These are phyloP conservation scores for Amiota mariae DNA, from an alignment of 2,888 invertebrate genomes.

Conservation along the genomic window DNA sequence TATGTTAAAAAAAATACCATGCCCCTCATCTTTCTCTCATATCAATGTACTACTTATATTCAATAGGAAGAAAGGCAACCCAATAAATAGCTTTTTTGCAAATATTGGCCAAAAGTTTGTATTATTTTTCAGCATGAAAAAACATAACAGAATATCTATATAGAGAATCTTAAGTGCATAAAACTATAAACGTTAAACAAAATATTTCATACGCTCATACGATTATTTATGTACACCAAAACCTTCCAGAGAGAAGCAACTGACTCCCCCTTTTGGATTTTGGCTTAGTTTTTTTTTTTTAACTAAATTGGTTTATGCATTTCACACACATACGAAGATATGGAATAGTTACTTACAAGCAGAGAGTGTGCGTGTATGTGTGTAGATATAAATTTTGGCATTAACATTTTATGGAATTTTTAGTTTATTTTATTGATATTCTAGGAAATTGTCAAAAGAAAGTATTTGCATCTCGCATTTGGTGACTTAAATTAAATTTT, in stretches of 20 bases:
- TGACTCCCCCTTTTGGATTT: too few relatives aligned
- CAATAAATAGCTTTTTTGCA: constrained; percentile 68
- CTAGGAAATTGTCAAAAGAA: too few relatives aligned
- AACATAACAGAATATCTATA: constrained; percentile 47
- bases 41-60: too few relatives aligned
- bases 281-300: constrained; percentile 44
- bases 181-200: constrained; percentile 67
- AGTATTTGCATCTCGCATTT: too few relatives aligned
- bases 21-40: too few relatives aligned
- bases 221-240: constrained; percentile 22
- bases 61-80: constrained; percentile 38
- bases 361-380: too few relatives aligned
- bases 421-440: not conserved
- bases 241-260: too few relatives aligned
- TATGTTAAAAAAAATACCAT: too few relatives aligned
- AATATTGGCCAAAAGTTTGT: constrained; percentile 62
- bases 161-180: constrained; percentile 63
- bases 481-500: not conserved
- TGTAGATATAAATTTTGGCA: too few relatives aligned
- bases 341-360: too few relatives aligned
- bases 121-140: constrained; percentile 22
- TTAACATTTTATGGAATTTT: not conserved
- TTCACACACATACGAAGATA: constrained; percentile 23
- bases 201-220: constrained; percentile 56
- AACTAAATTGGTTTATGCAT: constrained; percentile 64